Base-by-base conservation (phyloP, 2,888 invertebrate species). In the Beris morrisii region DNA sequence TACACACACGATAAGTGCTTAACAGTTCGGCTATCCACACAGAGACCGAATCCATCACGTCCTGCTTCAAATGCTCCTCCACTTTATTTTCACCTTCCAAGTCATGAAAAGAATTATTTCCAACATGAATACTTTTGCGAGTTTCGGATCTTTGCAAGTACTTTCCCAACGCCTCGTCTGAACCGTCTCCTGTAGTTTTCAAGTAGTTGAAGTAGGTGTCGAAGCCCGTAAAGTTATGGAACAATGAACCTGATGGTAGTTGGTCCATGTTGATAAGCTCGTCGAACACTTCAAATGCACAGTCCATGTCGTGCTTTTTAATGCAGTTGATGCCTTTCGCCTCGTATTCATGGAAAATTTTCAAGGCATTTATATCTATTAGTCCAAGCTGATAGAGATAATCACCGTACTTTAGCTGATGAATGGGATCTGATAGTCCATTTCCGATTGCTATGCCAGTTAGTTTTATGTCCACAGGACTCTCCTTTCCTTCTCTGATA, bases 31-130 rank as follows among this genome's bases (percentile, higher is more conserved):
- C 83, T 65, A 93, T 82, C 85, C 88, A 88, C 0, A 86, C 85
- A 5, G 91, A 89, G 6, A 93, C 88, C 0, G 90, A 89, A 74
- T 91, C 86, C 90, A 94, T 91, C 0, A 94, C 83, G 78, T 97
- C 96, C 48, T 83, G 80, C 70, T 86, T 85, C 28, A 96, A 79
- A 76, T 89, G 84, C 5, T 83, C 74, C 76, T 93, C 92, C 0
- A 95, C 95, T 69, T 79, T 79, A 67, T 81, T 80, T 68, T 78
- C 78, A 56, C 77, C 78, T 44, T 76, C 65, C 11, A 65, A 22
- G 57, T 79, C 84, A 73, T 89, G 82, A 76, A 91, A 95, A 0
- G 89, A 83, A 30, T 85, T 78, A 72, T 91, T 88, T 3, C 96
- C 95, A 0, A 96, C 95, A 77, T 96, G 95, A 67, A 96, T 89